Base-by-base conservation (phyloP, 2,797 vertebrate genomes). In the Thaleichthys pacificus region DNA sequence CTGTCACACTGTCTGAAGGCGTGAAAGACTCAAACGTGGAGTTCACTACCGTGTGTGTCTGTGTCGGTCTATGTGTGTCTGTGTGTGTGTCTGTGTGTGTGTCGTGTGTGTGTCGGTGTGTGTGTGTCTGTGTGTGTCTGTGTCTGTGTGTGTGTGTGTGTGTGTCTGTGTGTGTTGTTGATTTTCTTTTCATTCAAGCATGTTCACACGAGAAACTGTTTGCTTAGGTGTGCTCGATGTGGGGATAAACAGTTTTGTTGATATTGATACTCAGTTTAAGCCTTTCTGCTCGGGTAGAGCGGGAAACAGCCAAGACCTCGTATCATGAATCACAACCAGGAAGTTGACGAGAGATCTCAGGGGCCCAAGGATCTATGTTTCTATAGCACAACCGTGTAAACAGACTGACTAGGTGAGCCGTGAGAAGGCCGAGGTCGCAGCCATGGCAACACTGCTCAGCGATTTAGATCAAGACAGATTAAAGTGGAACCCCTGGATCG, bases 361-460 rank as follows among this genome's bases (percentile, higher is more conserved):
- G 26, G 72, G 22, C 47, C 30, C 17, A 58, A 47, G 71, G 71
- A 70, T 51, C 61, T 30, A 24, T 19, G 35, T 77, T 73, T 58
- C 75, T n/a, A 73, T 68, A 58, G 66, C 54, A n/a, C n/a, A 75
- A 72, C 76, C 14, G 3, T 76, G 69, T 80, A 62, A 81, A 71
- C 68, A 32, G 58, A 49, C 72, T 28, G 38, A 63, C 57, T 80
- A 76, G 68, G 70, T 79, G 73, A n/a, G 47, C 42, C 63, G 8
- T n/a, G 56, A 47, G 17, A 32, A 8, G 57, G 57, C 3, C 56
- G 49, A 24, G 9, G 61, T 22, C 19, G 30, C 54, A 78, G 30
- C 47, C 69, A 51, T 68, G 72, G 54, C 77, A 79, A 72, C 75
- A 22, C 15, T 15, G 7, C 35, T 68, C 17, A n/a, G 56, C 47